Conservation (phyloP, 2,113 vertebrate genomes). For the Ageneiosus marmoratus region DNA sequence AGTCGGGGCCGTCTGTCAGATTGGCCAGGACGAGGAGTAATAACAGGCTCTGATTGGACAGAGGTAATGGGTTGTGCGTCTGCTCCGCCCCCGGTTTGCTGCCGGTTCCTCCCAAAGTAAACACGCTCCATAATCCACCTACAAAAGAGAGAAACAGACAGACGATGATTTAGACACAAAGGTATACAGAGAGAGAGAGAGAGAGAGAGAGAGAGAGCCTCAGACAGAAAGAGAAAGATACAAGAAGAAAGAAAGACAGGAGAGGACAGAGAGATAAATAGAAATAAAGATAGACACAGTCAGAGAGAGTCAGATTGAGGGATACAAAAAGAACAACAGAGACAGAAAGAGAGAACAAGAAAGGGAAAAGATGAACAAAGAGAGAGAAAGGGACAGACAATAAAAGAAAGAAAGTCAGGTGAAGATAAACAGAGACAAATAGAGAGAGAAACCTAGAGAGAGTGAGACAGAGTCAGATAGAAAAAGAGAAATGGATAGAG, state of each 20-base stretch:
- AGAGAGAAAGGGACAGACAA: neutral
- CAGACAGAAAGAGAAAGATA: neutral
- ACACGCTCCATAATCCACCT: constrained; percentile 96
- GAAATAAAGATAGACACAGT: neutral
- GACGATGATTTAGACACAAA: neutral
- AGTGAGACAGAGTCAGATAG: neutral
- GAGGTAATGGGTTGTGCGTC: constrained; percentile 85
- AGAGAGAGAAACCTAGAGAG: neutral
- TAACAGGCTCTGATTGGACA: constrained; percentile 94
- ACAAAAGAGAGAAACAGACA: neutral
- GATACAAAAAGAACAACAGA: neutral
- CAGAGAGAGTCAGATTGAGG: neutral
- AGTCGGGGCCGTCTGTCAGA: constrained; percentile 85
- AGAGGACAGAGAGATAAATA: neutral
- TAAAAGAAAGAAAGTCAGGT: too few relatives aligned
- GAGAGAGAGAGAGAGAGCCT: neutral
- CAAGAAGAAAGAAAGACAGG: neutral
- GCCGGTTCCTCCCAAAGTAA: constrained; percentile 87
- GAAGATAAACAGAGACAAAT: too few relatives aligned
- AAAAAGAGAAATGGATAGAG: neutral
- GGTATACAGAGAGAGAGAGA: neutral
- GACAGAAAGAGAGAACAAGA: neutral
- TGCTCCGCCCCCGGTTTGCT: constrained; percentile 74
- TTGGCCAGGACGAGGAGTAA: constrained; percentile 91
- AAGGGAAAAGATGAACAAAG: neutral